These are phyloP conservation scores for Alectoris magna DNA, from an alignment of 2,797 vertebrate species.

Conservation along the genomic window DNA sequence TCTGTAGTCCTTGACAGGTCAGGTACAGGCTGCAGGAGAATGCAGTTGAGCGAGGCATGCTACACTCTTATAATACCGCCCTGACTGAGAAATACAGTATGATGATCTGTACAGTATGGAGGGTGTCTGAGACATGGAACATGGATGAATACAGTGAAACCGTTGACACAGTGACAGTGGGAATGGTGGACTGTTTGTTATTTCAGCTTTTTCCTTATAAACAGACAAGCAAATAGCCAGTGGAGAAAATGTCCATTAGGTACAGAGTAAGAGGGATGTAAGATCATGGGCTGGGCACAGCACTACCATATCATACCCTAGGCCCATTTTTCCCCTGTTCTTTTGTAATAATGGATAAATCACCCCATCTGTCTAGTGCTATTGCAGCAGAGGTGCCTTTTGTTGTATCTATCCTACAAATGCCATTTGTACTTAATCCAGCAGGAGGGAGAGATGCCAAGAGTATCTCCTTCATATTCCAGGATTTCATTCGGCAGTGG, in stretches of 20 bases:
- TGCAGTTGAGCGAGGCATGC: not conserved
- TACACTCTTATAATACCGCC: not conserved
- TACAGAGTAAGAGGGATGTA: slow-evolving; percentile 29
- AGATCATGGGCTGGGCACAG: not conserved
- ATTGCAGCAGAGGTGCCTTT: not conserved
- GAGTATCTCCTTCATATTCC: not conserved
- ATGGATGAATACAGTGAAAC: slow-evolving; percentile 52
- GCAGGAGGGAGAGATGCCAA: not conserved
- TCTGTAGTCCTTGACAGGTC: not conserved
- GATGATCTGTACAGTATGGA: slow-evolving; percentile 72
- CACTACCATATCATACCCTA: not conserved
- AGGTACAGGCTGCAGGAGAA: not conserved
- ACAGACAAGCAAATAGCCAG: slow-evolving; percentile 51
- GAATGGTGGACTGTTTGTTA: slow-evolving; percentile 48
- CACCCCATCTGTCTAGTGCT: not conserved
- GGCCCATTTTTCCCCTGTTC: not conserved
- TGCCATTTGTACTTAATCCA: not conserved
- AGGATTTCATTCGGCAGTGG: not conserved
- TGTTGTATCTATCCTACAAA: not conserved
- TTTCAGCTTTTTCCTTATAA: slow-evolving; percentile 23
- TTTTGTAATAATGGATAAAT: not conserved
- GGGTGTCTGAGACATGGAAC: slow-evolving; percentile 50
- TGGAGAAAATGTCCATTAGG: slow-evolving; percentile 19
- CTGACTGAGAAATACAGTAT: slow-evolving; percentile 62
- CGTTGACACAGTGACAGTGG: slow-evolving; percentile 24